phyloP scores from a whole-genome alignment of 1,140 invertebrate genomes.

The Maconellicoccus hirsutus region DNA sequence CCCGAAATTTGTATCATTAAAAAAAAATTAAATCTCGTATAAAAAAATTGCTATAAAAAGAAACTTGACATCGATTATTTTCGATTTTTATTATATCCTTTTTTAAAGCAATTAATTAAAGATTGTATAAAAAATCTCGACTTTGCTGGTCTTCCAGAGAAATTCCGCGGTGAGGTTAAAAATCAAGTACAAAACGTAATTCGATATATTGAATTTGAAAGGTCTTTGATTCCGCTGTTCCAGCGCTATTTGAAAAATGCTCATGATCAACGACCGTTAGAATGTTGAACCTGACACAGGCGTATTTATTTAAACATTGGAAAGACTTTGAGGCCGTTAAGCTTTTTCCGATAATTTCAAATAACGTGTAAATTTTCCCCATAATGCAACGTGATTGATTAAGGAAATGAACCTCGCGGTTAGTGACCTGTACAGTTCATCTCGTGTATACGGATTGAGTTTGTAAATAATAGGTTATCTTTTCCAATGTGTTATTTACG shows the following conservation, averaged over 20 bases:
- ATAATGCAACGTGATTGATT: neutral
- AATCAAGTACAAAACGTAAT: no score
- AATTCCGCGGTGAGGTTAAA: no score
- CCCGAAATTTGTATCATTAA: no score
- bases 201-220: neutral
- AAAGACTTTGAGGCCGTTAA: neutral
- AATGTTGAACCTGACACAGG: neutral
- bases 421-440: neutral
- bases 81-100: no score
- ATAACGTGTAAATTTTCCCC: neutral
- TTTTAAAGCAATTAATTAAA: no score
- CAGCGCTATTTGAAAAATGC: neutral
- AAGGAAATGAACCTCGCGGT: neutral
- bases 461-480: no score
- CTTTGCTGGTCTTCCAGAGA: no score
- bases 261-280: neutral
- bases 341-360: neutral
- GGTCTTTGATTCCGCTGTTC: neutral
- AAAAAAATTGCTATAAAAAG: no score
- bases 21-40: no score
- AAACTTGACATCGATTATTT: no score
- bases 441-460: neutral
- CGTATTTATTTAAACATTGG: neutral
- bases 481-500: no score
- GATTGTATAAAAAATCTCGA: no score